phyloP scores from a whole-genome alignment of 2,797 vertebrate genomes.

The Oceanodroma leucorhoa region DNA sequence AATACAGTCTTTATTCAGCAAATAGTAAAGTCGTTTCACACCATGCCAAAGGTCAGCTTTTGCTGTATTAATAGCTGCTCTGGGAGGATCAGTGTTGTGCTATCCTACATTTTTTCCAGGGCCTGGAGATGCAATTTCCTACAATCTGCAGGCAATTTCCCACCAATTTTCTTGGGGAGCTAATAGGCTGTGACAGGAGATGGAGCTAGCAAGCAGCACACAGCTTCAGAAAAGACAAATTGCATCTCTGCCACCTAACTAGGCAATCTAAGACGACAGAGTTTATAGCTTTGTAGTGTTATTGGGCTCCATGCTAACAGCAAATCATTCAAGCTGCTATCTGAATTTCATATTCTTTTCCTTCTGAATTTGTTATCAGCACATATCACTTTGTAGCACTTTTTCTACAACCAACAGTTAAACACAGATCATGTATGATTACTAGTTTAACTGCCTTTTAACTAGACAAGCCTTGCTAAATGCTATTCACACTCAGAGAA shows the following conservation, averaged over 20 bases:
- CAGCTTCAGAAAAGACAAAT: slow-evolving; percentile 82
- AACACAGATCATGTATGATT: slow-evolving; percentile 52
- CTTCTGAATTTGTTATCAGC: slow-evolving; percentile 71
- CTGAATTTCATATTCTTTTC: slow-evolving; percentile 76
- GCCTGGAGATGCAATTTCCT: slow-evolving; percentile 85
- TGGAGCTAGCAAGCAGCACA: slow-evolving; percentile 81
- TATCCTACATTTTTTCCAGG: slow-evolving; percentile 80
- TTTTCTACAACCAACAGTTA: slow-evolving; percentile 41
- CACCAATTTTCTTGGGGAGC: slow-evolving; percentile 83
- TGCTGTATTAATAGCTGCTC: slow-evolving; percentile 82
- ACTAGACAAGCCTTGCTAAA: slow-evolving; percentile 52
- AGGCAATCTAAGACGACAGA: slow-evolving; percentile 80
- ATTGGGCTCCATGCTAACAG: slow-evolving; percentile 78
- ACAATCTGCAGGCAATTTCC: slow-evolving; percentile 86
- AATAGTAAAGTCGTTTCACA: slow-evolving; percentile 76
- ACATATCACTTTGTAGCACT: slow-evolving; percentile 64
- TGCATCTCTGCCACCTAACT: slow-evolving; percentile 82
- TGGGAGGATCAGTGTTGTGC: slow-evolving; percentile 79
- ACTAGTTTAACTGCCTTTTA: slow-evolving; percentile 65
- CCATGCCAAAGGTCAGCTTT: slow-evolving; percentile 79
- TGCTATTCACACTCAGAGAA: slow-evolving; percentile 40
- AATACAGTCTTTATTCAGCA: slow-evolving; percentile 79
- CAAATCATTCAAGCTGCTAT: slow-evolving; percentile 76
- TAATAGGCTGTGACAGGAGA: slow-evolving; percentile 86
- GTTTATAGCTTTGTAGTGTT: slow-evolving; percentile 80